A percentile compares a stretch with the other conserved stretches of the same genome.
These are phyloP conservation scores for Sarcophaga bullata DNA, from an alignment of 1,140 invertebrate genomes.

Conservation along the genomic window DNA sequence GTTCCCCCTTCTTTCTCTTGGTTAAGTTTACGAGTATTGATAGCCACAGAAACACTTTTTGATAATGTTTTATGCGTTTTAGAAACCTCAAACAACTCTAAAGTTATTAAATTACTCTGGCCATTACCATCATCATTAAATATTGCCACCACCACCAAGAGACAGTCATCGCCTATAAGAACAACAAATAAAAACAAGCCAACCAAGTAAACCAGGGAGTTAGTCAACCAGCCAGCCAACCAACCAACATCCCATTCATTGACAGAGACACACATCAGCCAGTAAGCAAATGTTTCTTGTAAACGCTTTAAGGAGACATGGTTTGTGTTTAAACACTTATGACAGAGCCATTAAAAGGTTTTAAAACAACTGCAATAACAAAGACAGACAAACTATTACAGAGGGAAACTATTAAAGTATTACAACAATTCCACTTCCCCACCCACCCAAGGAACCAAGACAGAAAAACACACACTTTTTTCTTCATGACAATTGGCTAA, in stretches of 20 bases:
- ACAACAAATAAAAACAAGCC: no score
- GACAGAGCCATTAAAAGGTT: constrained; percentile 18
- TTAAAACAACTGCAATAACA: not conserved
- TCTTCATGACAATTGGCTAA: not conserved
- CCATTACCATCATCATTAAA: not conserved
- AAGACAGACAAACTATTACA: not conserved
- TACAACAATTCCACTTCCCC: no score
- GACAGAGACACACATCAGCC: not conserved
- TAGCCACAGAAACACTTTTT: constrained; percentile 18
- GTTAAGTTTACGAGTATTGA: not conserved
- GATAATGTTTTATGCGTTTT: constrained; percentile 24
- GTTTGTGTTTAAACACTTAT: constrained; percentile 18
- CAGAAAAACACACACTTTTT: not conserved
- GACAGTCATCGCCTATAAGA: not conserved
- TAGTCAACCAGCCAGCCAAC: no score
- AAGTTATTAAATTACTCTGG: constrained; percentile 14
- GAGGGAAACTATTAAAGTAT: not conserved
- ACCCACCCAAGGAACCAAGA: no score
- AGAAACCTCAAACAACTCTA: not conserved
- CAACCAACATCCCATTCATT: no score
- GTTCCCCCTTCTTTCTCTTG: no score
- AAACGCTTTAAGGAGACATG: not conserved
- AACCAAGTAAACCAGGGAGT: no score
- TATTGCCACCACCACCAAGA: not conserved
- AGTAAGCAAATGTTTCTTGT: not conserved